Percentiles rank a stretch among this genome's conserved stretches.
phyloP scores from a whole-genome alignment of 1,140 invertebrate species.

The Heterodera carotae region DNA sequence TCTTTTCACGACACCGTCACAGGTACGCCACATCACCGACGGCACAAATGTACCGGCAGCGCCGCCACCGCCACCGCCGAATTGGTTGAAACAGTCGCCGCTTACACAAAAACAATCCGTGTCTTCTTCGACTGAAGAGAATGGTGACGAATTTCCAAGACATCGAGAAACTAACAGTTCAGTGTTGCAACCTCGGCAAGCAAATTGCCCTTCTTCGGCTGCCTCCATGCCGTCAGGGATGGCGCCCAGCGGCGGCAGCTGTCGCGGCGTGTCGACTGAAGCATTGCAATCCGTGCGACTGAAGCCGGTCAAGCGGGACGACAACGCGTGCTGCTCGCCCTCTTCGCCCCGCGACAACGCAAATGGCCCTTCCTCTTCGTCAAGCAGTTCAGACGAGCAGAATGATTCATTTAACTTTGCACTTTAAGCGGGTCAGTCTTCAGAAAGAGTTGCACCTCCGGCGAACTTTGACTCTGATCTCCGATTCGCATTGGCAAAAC shows the following conservation, averaged over 20 bases:
- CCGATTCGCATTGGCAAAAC: slow-evolving; percentile 61
- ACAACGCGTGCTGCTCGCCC: no score
- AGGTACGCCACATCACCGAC: slow-evolving; percentile 23
- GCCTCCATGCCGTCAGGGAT: not conserved
- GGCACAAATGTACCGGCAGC: slow-evolving; percentile 50
- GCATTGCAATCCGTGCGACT: slow-evolving; percentile 53
- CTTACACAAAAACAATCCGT: slow-evolving; percentile 9
- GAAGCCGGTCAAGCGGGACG: slow-evolving; percentile 44
- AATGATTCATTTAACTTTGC: not conserved
- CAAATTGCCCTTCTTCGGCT: no score
- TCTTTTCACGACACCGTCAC: not conserved
- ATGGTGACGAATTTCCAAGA: not conserved
- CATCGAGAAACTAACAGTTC: no score
- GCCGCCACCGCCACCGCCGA: slow-evolving; percentile 49
- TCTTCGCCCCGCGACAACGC: not conserved
- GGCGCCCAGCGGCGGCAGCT: slow-evolving; percentile 28
- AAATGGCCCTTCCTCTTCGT: not conserved
- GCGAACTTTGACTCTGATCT: slow-evolving; percentile 61
- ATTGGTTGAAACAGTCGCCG: slow-evolving; percentile 40
- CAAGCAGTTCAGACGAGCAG: not conserved
- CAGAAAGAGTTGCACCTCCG: slow-evolving; percentile 17
- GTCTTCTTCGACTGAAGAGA: not conserved
- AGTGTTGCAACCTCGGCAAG: no score
- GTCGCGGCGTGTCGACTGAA: slow-evolving; percentile 53
- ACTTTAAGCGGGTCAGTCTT: slow-evolving; percentile 14